These are phyloP conservation scores for Neotragus pygmaeus DNA, from an alignment of 2,113 vertebrate genomes.

Conservation along the genomic window DNA sequence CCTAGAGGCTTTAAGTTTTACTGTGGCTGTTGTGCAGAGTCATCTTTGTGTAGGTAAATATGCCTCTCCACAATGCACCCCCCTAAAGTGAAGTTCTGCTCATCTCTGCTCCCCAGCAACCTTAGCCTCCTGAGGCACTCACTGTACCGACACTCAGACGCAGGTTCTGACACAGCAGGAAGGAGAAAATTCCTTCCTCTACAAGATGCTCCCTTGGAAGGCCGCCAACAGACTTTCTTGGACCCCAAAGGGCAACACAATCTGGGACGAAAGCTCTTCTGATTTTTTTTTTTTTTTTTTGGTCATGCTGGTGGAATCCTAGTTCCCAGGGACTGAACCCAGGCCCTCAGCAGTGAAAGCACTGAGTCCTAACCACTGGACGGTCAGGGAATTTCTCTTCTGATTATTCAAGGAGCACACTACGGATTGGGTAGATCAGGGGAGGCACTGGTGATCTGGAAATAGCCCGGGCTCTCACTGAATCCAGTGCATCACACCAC, in stretches of 20 bases:
- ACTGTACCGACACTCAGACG: rapidly evolving
- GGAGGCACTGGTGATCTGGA: neutral
- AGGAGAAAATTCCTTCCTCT: neutral
- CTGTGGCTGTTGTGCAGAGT: neutral
- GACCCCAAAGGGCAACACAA: neutral
- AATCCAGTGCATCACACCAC: too few species aligned
- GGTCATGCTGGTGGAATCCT: neutral
- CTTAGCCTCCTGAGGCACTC: neutral
- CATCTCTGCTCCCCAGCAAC: neutral
- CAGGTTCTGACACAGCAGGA: neutral
- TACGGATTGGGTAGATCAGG: too few species aligned
- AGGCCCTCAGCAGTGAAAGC: neutral
- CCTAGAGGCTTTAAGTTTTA: neutral
- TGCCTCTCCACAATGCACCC: neutral
- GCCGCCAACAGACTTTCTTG: neutral
- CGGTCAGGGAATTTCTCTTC: neutral
- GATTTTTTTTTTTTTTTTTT: neutral
- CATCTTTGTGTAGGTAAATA: neutral
- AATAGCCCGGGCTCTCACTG: neutral
- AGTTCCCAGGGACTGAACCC: neutral
- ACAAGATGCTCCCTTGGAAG: neutral
- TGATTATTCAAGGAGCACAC: neutral
- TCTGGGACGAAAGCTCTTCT: neutral
- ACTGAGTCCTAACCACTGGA: neutral
- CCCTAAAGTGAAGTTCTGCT: neutral